Base-by-base conservation (phyloP, 1,140 invertebrate genomes). In the Drosophila lini region DNA sequence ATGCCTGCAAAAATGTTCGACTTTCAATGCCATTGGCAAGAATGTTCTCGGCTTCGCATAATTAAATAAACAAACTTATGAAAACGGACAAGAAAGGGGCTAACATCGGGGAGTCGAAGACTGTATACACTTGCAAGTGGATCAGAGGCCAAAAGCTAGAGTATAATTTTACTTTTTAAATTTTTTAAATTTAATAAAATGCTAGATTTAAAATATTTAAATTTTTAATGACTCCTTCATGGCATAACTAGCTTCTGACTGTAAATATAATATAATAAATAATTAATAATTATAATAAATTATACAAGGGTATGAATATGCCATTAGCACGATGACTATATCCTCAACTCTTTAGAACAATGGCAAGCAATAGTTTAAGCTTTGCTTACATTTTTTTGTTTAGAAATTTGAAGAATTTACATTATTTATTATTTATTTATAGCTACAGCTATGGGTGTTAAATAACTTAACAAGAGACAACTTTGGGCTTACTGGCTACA, bases 401-500 rank as follows among this genome's bases (percentile, higher is more conserved):
- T 15, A 9, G 44, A 9, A 25, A 4, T 47, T 47, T 4, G 7
- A 15, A 32, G 16, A 59, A 19, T 1, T 2, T 36, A 7, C 3
- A 5, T 34, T 52, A 28, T 11, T 28, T 28, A 25, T 50, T 36
- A 10, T 64, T 36, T 36, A 32, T 28, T 42, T 44, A 22, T 47
- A 10, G 10, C 16, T 64, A 64, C 38, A 32, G 11, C 40, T 71
- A 71, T 32, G 40, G 60, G 34, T 53, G n/a, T 61, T 73, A 61
- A 61, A 71, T 73, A 67, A 5, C 73, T 76, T 52, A 53, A 41
- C 36, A 67, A 40, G 42, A 76, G 62, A 81, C 60, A 69, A 74
- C 50, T 81, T 84, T 65, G 45, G 45, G 34, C 74, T 59, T 85
- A 70, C 40, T 34, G 10, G 40, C 58, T 73, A 77, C 25, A 68